These are phyloP conservation scores for Oreochromis niloticus DNA, from an alignment of 2,113 vertebrate genomes.

Conservation along the genomic window DNA sequence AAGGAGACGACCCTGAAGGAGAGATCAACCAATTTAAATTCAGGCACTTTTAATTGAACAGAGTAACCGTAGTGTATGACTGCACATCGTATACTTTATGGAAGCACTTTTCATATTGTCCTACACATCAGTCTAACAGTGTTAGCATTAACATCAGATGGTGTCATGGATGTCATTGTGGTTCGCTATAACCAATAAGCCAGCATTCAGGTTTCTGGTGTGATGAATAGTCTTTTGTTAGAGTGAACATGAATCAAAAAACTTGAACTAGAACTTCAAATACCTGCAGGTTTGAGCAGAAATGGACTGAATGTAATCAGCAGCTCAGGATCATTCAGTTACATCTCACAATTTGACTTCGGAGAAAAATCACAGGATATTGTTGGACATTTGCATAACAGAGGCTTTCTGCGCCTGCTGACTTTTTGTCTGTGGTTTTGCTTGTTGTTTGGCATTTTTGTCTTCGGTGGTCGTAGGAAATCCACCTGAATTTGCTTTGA, in stretches of 20 bases:
- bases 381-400: neutral
- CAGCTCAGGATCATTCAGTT: neutral
- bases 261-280: neutral
- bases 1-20: rapidly evolving
- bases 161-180: neutral
- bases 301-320: neutral
- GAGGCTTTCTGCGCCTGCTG: neutral
- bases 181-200: neutral
- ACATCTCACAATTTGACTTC: neutral
- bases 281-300: neutral
- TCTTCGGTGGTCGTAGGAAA: rapidly evolving
- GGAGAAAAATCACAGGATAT: neutral
- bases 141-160: neutral
- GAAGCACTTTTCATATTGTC: neutral
- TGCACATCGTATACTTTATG: rapidly evolving
- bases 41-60: neutral
- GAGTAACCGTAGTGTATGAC: neutral
- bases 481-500: neutral
- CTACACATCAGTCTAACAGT: neutral
- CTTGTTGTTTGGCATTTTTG: neutral
- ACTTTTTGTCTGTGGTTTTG: neutral
- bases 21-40: neutral
- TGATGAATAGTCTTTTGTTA: neutral
- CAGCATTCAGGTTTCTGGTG: neutral
- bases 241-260: neutral